A percentile compares a stretch with the other conserved stretches of the same genome.
Evolutionary conservation across 2,113 vertebrate species (phyloP).

Genomic region (Salvator merianae): DNA sequence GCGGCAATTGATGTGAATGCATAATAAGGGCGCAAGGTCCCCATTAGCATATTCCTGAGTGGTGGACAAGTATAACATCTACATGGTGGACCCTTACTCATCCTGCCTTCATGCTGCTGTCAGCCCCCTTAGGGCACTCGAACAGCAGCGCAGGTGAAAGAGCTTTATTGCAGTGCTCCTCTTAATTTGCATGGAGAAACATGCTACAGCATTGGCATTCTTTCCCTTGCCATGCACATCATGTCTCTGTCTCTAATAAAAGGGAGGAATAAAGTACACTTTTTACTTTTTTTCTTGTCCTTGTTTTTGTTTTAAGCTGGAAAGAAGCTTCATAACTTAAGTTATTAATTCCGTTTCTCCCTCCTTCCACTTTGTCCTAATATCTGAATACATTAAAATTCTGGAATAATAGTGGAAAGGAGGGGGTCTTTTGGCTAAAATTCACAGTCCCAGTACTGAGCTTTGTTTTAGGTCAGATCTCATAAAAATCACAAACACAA

Average conservation of each 20-base stretch:
- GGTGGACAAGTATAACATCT: no score
- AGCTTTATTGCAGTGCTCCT: no score
- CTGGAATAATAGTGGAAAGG: constrained; percentile 41
- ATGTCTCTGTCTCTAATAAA: background rate
- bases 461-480: constrained; percentile 56
- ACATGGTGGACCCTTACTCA: no score
- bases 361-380: background rate
- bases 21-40: no score
- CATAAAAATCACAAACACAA: constrained; percentile 59
- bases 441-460: constrained; percentile 21
- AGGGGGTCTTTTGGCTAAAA: constrained; percentile 50
- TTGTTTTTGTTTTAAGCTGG: background rate
- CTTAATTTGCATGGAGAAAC: no score
- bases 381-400: constrained; percentile 24
- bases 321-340: background rate
- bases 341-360: background rate
- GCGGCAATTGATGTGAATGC: no score
- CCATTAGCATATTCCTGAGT: no score
- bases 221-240: no score
- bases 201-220: no score
- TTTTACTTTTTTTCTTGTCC: background rate
- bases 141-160: no score
- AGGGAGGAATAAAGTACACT: accelerated
- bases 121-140: no score
- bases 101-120: no score